These are phyloP conservation scores for Eilema griseolum DNA, from an alignment of 2,888 invertebrate species.

Conservation along the genomic window DNA sequence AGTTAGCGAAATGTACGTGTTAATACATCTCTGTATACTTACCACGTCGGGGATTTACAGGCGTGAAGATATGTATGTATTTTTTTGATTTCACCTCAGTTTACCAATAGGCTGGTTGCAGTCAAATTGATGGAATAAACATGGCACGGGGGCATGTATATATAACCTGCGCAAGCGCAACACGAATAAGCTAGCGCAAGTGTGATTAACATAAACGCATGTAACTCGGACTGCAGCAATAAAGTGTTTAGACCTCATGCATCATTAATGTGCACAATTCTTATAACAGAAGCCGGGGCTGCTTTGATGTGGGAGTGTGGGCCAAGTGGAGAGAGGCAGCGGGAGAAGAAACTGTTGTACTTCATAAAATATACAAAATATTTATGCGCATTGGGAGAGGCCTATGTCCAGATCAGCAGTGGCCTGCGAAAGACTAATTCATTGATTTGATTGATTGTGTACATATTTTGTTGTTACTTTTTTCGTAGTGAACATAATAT, in stretches of 20 bases:
- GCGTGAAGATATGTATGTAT: no score
- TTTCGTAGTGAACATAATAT: no score
- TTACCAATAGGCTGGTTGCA: no score
- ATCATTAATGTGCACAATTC: constrained; percentile 50
- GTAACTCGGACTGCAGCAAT: constrained; percentile 24
- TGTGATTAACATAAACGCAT: constrained; percentile 22
- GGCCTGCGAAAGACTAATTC: no score
- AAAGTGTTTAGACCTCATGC: constrained; percentile 49
- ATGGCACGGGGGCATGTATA: neutral
- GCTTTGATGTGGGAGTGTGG: constrained; percentile 40
- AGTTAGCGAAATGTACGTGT: no score
- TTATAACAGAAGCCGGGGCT: constrained; percentile 48
- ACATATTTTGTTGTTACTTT: no score
- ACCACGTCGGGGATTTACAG: no score
- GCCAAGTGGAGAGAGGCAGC: constrained; percentile 39
- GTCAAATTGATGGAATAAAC: no score
- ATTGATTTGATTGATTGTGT: no score
- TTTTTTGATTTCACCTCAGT: no score
- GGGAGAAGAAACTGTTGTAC: neutral
- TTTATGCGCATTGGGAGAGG: neutral
- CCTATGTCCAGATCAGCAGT: no score
- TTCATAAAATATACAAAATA: neutral
- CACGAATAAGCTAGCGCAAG: constrained; percentile 10
- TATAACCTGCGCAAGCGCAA: neutral
- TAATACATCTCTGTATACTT: no score